Evolutionary conservation across 1,140 invertebrate genomes (phyloP), one percentile per base, ranked within the genome.

Genomic region (Cyphomyrmex costatus): DNA sequence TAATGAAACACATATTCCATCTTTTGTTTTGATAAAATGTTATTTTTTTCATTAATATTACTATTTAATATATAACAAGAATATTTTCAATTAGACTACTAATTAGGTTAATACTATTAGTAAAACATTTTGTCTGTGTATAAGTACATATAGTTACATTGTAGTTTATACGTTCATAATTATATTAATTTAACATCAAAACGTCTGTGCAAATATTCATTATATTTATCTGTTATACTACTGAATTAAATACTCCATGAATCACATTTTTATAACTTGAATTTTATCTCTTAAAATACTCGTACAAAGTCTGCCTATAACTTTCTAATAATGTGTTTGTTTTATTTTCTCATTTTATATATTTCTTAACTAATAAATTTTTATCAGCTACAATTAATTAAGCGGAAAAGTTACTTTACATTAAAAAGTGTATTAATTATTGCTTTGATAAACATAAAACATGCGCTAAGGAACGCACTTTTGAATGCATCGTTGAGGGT

Each of bases 401-500:
- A 68, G 21, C 3, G 51, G 12, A 49, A 46, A 24, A 65, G 3
- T 53, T 19, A 21, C 6, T 56, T 27, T 7, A 46, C 21, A 27
- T 73, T 42, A 53, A n/a, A 24, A 60, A 58, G 10, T 10, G 30
- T 16, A 24, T 51, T 36, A 53, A 21, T 10, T 80, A 19, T 33
- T n/a, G 16, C 16, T 19, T 19, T 60, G 19, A 36, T 27, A 33
- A 66, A 65, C 10, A 51, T 49, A 19, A 30, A 30, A 42, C 24
- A 30, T 2, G 36, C 21, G 10, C 30, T 12, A 66, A 30, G 65
- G 16, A 80, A 80, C 46, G 33, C 24, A 33, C 49, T 33, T 60
- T 49, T 8, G 24, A 74, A 27, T 3, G 53, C 16, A 46, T 49
- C 85, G 84, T 70, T 85, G 87, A 86, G 82, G 61, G 76, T 86